Conservation (phyloP, 1,140 invertebrate species). For the Diorhabda sublineata region DNA sequence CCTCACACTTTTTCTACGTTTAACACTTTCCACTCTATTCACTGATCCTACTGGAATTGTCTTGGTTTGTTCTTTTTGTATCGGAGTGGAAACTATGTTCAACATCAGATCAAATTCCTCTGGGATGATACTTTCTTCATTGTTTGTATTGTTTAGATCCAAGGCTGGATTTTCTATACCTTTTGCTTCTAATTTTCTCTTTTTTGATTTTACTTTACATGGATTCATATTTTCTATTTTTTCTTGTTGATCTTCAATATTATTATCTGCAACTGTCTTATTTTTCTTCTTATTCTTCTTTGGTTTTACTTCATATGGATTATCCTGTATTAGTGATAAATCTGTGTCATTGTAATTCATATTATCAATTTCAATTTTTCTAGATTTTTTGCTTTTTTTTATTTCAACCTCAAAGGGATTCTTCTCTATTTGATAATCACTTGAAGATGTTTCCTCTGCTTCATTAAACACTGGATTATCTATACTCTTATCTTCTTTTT, state of each 20-base stretch:
- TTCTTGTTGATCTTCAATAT: slow-evolving; percentile 7
- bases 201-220: slow-evolving; percentile 30
- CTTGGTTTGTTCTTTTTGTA: slow-evolving; percentile 8
- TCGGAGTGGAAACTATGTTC: slow-evolving; percentile 33
- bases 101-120: slow-evolving; percentile 35
- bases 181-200: slow-evolving; percentile 55
- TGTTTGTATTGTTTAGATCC: slow-evolving; percentile 22
- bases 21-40: slow-evolving; percentile 16
- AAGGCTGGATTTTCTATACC: slow-evolving; percentile 33
- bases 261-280: slow-evolving; percentile 11
- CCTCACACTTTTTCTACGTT: slow-evolving; percentile 35
- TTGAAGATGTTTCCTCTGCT: too few relatives aligned
- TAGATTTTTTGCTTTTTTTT: not conserved
- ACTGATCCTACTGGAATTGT: slow-evolving; percentile 10
- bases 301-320: slow-evolving; percentile 24
- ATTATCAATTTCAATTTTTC: slow-evolving; percentile 15
- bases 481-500: too few relatives aligned
- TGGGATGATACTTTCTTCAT: not conserved
- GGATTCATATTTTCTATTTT: slow-evolving; percentile 48
- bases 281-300: slow-evolving; percentile 30
- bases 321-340: slow-evolving; percentile 13
- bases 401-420: too few relatives aligned
- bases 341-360: not conserved
- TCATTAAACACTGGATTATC: too few relatives aligned
- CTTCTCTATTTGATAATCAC: too few relatives aligned